Evolutionary conservation across 2,888 invertebrate species (phyloP).

Genomic region (Eristalis intricaria): DNA sequence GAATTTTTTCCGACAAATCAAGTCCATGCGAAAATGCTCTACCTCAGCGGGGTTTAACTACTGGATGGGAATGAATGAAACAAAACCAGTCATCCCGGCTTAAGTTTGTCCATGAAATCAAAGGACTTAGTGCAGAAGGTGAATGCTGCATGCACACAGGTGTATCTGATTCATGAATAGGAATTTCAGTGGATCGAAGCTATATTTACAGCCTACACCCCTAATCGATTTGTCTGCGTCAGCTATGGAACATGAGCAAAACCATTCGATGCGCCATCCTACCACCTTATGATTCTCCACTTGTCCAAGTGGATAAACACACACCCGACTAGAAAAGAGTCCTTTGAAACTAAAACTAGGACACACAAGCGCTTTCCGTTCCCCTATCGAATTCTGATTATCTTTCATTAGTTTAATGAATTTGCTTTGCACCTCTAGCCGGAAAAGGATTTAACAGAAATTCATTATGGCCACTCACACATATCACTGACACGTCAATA

Average conservation of each 20-base stretch:
- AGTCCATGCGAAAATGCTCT: no score
- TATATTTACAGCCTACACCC: neutral
- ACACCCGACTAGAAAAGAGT: neutral
- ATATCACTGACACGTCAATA: conserved; percentile 1
- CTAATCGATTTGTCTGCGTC: neutral
- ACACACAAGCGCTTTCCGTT: conserved; percentile 20
- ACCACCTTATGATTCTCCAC: neutral
- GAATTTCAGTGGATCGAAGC: no score
- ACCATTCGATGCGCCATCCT: neutral
- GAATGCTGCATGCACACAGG: no score
- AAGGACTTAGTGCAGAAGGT: no score
- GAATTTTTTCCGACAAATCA: no score
- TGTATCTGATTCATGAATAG: no score
- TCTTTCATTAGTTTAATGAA: conserved; percentile 8
- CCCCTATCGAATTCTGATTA: neutral
- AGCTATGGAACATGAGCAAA: neutral
- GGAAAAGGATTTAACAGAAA: conserved; percentile 25
- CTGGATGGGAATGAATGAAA: no score
- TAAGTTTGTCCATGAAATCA: no score
- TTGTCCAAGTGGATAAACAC: neutral
- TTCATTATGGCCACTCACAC: conserved; percentile 13
- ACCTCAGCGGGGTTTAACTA: no score
- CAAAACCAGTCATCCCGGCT: no score
- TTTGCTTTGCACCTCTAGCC: neutral
- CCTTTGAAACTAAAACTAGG: conserved; percentile 22